Percentiles rank a stretch among this genome's conserved stretches.
phyloP scores from a whole-genome alignment of 2,888 invertebrate species.

The Thereva unica region DNA sequence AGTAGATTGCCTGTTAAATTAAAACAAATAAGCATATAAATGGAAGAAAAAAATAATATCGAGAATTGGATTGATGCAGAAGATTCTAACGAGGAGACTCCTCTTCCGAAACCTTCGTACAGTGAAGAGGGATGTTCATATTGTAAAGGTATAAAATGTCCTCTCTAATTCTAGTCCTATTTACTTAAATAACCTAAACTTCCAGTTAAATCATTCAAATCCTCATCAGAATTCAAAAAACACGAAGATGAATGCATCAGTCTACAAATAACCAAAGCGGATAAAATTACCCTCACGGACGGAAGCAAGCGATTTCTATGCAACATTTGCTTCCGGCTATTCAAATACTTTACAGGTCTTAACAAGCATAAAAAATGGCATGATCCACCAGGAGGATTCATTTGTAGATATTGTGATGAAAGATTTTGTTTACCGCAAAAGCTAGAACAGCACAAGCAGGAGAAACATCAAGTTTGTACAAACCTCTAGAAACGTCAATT shows the following conservation, averaged over 20 bases:
- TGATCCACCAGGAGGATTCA: slow-evolving; percentile 56
- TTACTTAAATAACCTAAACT: background rate
- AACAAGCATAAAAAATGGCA: slow-evolving; percentile 55
- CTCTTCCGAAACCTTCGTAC: background rate
- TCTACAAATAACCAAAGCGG: slow-evolving; percentile 4
- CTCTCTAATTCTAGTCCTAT: background rate
- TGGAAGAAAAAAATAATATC: too few relatives aligned
- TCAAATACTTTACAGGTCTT: slow-evolving; percentile 23
- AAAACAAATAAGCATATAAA: too few relatives aligned
- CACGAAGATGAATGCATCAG: slow-evolving; percentile 19
- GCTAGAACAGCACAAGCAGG: slow-evolving; percentile 50
- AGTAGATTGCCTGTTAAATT: too few relatives aligned
- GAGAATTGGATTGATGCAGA: slow-evolving; percentile 3
- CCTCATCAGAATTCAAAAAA: background rate
- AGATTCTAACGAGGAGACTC: slow-evolving; percentile 1
- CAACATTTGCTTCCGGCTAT: slow-evolving; percentile 14
- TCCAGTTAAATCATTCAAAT: slow-evolving; percentile 11
- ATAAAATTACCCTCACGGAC: slow-evolving; percentile 12
- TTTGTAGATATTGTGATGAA: slow-evolving; percentile 54
- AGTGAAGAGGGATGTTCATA: slow-evolving; percentile 5
- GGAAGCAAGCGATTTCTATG: slow-evolving; percentile 22
- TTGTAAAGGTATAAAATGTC: background rate
- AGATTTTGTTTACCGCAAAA: slow-evolving; percentile 51
- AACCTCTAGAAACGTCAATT: background rate
- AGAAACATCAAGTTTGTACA: slow-evolving; percentile 46